Conservation (phyloP, 2,113 vertebrate species). For the Struthio camelus region DNA sequence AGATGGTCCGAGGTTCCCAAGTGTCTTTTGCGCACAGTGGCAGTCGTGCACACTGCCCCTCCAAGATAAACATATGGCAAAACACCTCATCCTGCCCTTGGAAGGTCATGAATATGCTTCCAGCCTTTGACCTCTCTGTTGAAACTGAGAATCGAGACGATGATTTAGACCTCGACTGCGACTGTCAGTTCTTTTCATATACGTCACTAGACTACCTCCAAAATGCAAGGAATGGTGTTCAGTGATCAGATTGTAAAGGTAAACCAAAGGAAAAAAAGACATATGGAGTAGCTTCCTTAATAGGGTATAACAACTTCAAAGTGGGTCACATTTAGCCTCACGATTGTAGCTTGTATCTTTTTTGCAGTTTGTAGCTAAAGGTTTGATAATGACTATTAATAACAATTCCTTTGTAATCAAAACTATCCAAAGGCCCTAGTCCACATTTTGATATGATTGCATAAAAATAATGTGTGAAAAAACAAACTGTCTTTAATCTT, state of each 20-base stretch:
- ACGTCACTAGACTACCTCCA: not conserved
- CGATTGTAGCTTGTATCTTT: not conserved
- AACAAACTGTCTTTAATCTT: not conserved
- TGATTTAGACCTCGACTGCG: not conserved
- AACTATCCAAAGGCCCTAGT: not conserved
- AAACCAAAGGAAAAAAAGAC: not conserved
- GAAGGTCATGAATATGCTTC: not conserved
- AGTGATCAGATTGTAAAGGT: not conserved
- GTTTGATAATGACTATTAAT: not conserved
- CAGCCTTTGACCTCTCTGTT: not conserved
- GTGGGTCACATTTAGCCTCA: not conserved
- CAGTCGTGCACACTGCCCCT: not conserved
- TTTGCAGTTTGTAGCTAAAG: too few species aligned
- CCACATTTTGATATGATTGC: not conserved
- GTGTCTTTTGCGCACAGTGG: not conserved
- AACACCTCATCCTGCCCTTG: not conserved
- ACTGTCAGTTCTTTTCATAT: not conserved
- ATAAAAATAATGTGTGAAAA: not conserved
- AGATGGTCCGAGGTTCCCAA: not conserved
- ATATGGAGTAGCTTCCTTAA: accelerated
- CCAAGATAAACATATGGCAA: not conserved
- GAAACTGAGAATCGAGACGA: not conserved
- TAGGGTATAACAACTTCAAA: not conserved
- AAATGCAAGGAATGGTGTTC: not conserved
- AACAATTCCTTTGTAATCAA: not conserved